Percentiles rank a stretch among this genome's conserved stretches.
Conservation (phyloP, 2,113 vertebrate genomes). For the Carlito syrichta region DNA sequence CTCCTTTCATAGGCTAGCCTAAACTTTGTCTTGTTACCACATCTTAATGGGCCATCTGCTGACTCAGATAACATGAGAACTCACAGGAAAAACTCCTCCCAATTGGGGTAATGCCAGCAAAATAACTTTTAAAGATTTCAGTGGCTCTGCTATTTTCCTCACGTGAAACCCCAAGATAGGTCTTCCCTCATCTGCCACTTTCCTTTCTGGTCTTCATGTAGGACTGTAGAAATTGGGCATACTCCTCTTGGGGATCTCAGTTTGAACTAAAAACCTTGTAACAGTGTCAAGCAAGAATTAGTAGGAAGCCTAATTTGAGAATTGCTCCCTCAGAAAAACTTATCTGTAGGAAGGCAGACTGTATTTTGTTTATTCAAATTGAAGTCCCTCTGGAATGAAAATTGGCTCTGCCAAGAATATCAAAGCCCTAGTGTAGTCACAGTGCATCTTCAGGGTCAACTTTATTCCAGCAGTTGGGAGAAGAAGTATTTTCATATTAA, state of each 20-base stretch:
- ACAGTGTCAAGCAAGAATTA: background rate
- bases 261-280: background rate
- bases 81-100: background rate
- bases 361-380: background rate
- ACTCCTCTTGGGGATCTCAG: background rate
- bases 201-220: rapidly evolving
- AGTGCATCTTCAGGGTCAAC: too few relatives aligned
- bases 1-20: background rate
- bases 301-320: background rate
- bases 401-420: background rate
- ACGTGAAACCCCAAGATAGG: background rate
- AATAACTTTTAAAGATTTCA: background rate
- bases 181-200: background rate
- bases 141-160: background rate
- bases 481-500: rapidly evolving
- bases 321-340: too few relatives aligned
- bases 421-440: background rate
- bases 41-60: background rate
- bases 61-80: too few relatives aligned
- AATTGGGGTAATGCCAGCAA: too few relatives aligned
- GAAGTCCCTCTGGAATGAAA: too few relatives aligned
- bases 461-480: background rate
- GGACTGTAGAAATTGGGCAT: background rate
- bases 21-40: background rate
- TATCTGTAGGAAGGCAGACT: background rate